Evolutionary conservation across 64 coral and sea anemone genomes (phyloP).

Genomic region (Montipora cactus): DNA sequence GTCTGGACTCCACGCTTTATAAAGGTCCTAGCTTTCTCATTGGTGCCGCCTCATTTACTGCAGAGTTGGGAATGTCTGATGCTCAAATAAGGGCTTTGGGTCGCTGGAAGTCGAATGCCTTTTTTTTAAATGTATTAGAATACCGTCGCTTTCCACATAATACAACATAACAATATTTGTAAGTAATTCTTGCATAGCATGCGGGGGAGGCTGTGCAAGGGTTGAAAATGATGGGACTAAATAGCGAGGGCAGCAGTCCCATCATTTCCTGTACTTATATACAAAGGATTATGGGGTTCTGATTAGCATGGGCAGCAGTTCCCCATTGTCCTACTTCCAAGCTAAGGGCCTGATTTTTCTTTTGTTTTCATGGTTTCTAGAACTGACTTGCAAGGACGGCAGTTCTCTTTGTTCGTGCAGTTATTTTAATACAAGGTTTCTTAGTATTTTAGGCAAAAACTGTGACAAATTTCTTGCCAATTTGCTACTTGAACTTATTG

Average conservation of each 20-base stretch:
- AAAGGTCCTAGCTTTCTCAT: slow-evolving; percentile 54
- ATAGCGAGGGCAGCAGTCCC: slow-evolving; percentile 23
- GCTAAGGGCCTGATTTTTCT: not conserved
- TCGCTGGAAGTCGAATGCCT: slow-evolving; percentile 61
- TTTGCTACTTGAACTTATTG: not conserved
- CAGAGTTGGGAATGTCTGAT: slow-evolving; percentile 58
- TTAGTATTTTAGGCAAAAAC: not conserved
- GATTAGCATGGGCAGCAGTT: slow-evolving; percentile 34
- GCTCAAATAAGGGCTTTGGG: slow-evolving; percentile 49
- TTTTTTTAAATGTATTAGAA: slow-evolving; percentile 36
- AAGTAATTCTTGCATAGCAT: not conserved
- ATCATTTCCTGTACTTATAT: not conserved
- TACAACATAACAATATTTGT: not conserved
- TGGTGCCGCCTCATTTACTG: slow-evolving; percentile 44
- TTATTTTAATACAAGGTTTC: not conserved
- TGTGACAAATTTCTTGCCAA: not conserved
- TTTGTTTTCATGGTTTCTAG: not conserved
- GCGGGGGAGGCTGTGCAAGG: slow-evolving; percentile 4
- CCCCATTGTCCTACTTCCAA: not conserved
- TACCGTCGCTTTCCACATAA: slow-evolving; percentile 12
- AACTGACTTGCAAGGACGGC: not conserved
- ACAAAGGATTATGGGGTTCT: not conserved
- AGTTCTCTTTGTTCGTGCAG: not conserved
- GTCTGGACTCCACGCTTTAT: slow-evolving; percentile 43
- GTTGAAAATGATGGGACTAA: slow-evolving; percentile 13